Percentiles rank a stretch among this genome's conserved stretches.
These are phyloP conservation scores for Carassius gibelio DNA, from an alignment of 2,113 vertebrate genomes.

Conservation along the genomic window DNA sequence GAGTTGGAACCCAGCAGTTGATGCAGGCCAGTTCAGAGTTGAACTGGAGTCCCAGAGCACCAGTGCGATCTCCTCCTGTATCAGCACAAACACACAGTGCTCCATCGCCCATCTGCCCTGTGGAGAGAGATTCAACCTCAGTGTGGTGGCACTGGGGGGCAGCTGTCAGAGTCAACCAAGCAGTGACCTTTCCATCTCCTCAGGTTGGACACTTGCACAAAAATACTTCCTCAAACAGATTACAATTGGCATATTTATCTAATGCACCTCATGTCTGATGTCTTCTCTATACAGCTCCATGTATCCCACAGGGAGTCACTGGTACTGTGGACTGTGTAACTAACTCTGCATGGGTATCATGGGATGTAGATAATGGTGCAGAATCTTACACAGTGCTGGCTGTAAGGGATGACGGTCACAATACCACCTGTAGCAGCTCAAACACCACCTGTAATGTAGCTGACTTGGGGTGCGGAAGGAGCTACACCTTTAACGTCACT, in stretches of 20 bases:
- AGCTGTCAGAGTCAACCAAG: conserved; percentile 57
- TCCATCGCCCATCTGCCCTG: conserved; percentile 62
- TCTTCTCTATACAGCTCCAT: conserved; percentile 65
- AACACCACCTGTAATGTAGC: conserved; percentile 69
- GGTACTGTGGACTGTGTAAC: conserved; percentile 69
- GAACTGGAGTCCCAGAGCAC: conserved; percentile 21
- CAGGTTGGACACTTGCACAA: conserved; percentile 60
- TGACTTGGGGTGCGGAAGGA: conserved; percentile 68
- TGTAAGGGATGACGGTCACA: conserved; percentile 45
- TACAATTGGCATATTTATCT: background rate
- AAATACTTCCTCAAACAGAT: background rate
- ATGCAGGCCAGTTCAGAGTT: conserved; percentile 63
- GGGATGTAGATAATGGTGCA: conserved; percentile 58
- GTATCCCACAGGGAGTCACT: conserved; percentile 63
- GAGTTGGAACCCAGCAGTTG: conserved; percentile 62
- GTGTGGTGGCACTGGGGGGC: conserved; percentile 58
- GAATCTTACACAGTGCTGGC: conserved; percentile 68
- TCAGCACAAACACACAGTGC: conserved; percentile 62
- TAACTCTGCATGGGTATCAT: conserved; percentile 69
- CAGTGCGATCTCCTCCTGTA: conserved; percentile 52
- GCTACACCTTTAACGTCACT: conserved; percentile 68
- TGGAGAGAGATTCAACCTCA: conserved; percentile 59
- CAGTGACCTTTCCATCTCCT: conserved; percentile 41
- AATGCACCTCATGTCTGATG: background rate
- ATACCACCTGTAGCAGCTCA: conserved; percentile 63